phyloP scores from a whole-genome alignment of 2,888 invertebrate species.

The Phaedon cochleariae region DNA sequence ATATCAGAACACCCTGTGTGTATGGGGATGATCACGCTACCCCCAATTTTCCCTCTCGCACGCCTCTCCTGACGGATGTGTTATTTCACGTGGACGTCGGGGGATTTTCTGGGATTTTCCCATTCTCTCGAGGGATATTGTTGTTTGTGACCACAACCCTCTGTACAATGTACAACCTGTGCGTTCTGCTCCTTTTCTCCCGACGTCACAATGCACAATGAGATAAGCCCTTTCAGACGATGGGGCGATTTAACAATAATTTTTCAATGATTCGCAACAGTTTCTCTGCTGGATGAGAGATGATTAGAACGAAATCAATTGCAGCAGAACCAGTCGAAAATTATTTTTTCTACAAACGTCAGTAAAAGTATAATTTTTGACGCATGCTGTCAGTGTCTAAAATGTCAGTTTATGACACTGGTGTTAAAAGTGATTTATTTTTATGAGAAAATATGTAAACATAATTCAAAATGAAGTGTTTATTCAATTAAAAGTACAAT shows the following conservation, averaged over 20 bases:
- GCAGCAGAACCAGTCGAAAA: too few relatives aligned
- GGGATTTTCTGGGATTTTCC: slow-evolving; percentile 11
- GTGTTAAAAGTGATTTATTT: too few relatives aligned
- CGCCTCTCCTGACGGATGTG: not conserved
- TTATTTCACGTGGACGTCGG: slow-evolving; percentile 17
- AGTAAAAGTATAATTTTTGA: too few relatives aligned
- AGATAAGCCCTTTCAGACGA: slow-evolving; percentile 37
- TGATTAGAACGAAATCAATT: too few relatives aligned
- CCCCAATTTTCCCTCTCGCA: not conserved
- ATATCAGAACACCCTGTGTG: too few relatives aligned
- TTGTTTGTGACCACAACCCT: slow-evolving; percentile 31
- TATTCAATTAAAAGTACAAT: too few relatives aligned
- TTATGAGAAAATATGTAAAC: too few relatives aligned
- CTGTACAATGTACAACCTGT: slow-evolving; percentile 45
- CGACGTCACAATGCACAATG: slow-evolving; percentile 22
- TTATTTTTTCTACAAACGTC: too few relatives aligned
- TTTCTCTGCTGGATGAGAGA: not conserved
- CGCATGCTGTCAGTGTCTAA: too few relatives aligned
- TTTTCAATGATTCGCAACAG: not conserved
- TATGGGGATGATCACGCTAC: too few relatives aligned
- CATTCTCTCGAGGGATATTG: not conserved
- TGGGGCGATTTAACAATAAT: slow-evolving; percentile 8
- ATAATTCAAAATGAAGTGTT: too few relatives aligned
- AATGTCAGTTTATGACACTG: too few relatives aligned
- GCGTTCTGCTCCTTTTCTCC: slow-evolving; percentile 33